phyloP scores from a whole-genome alignment of 2,888 invertebrate genomes.

The Drosophila phalerata region DNA sequence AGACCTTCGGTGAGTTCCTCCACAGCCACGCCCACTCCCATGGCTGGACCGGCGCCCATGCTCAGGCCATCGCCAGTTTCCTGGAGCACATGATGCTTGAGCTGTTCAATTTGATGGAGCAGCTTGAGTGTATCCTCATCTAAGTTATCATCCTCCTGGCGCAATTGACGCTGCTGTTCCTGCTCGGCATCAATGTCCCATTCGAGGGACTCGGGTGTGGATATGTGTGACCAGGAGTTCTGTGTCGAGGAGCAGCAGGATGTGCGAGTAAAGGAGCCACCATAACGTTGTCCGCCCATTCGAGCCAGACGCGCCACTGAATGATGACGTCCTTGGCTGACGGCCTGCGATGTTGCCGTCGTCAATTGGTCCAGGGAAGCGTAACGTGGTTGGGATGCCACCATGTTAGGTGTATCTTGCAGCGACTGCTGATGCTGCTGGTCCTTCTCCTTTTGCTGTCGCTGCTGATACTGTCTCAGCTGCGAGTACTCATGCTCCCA shows the following conservation, averaged over 20 bases:
- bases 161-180: conserved; percentile 82
- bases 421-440: conserved; percentile 29
- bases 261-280: conserved; percentile 81
- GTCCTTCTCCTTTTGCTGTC: conserved; percentile 47
- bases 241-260: conserved; percentile 85
- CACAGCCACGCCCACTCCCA: conserved; percentile 42
- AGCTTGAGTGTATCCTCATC: conserved; percentile 89
- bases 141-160: conserved; percentile 86
- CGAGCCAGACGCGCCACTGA: conserved; percentile 44
- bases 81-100: conserved; percentile 88
- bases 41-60: conserved; percentile 25
- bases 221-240: conserved; percentile 88
- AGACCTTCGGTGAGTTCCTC: conserved; percentile 63
- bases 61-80: conserved; percentile 87
- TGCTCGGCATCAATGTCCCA: conserved; percentile 88
- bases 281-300: conserved; percentile 60
- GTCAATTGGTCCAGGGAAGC: conserved; percentile 71
- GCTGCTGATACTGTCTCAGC: conserved; percentile 61
- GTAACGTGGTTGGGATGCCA: conserved; percentile 48
- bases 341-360: conserved; percentile 56
- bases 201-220: conserved; percentile 89
- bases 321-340: conserved; percentile 46
- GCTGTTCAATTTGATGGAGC: conserved; percentile 89
- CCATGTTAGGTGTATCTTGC: conserved; percentile 37
- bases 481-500: conserved; percentile 89